Evolutionary conservation across 2,888 invertebrate genomes (phyloP).

Genomic region (Tetanocera ferruginea): DNA sequence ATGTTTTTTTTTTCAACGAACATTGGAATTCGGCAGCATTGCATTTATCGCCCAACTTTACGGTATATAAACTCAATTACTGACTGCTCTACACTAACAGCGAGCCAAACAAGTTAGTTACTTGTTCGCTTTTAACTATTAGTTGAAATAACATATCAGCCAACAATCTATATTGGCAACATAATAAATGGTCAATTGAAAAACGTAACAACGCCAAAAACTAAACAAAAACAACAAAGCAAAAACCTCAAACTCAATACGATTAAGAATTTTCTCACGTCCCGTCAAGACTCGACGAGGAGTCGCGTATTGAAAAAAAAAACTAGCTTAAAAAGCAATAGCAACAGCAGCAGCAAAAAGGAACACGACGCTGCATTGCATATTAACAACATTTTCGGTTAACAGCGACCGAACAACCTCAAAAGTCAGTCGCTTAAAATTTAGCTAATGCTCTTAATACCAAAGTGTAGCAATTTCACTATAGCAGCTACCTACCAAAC

Average conservation of each 20-base stretch:
- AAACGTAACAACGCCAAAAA: slow-evolving; percentile 28
- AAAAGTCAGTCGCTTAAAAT: slow-evolving; percentile 5
- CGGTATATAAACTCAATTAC: neutral
- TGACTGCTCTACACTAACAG: neutral
- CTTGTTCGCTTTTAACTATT: neutral
- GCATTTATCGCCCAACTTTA: neutral
- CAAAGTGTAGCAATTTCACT: neutral
- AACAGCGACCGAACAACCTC: slow-evolving; percentile 9
- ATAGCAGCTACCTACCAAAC: neutral
- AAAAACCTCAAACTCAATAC: neutral
- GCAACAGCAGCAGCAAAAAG: neutral
- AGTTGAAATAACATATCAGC: neutral
- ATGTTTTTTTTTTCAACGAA: no score
- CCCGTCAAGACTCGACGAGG: neutral
- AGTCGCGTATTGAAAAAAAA: no score
- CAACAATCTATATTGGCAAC: slow-evolving; percentile 18
- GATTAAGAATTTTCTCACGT: slow-evolving; percentile 39
- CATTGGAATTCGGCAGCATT: neutral
- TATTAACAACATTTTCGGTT: slow-evolving; percentile 18
- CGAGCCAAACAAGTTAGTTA: neutral
- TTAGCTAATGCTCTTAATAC: slow-evolving; percentile 27
- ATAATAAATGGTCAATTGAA: slow-evolving; percentile 30
- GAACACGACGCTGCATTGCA: neutral
- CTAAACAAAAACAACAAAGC: slow-evolving; percentile 1
- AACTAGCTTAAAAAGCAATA: neutral